Conservation (phyloP, 2,888 invertebrate genomes). For the Auanema freiburgensis region DNA sequence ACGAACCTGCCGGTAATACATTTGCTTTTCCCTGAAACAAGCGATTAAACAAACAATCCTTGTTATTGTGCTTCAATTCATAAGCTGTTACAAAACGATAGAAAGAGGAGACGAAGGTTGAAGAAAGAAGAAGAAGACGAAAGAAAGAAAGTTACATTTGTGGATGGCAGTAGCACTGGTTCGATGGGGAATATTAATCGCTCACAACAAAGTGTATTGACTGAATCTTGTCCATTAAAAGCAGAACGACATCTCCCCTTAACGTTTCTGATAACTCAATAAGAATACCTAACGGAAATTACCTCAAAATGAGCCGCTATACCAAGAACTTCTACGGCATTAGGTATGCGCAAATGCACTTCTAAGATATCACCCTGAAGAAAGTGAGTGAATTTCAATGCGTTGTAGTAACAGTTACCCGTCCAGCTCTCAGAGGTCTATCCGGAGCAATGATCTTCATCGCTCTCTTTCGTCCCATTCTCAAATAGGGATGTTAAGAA, state of each 20-base stretch:
- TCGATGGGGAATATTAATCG: conserved; percentile 28
- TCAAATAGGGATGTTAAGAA: neutral
- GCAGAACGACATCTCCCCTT: conserved; percentile 39
- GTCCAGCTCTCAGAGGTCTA: conserved; percentile 33
- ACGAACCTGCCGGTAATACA: conserved; percentile 35
- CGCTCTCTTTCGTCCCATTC: conserved; percentile 37
- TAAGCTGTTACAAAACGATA: too few species aligned
- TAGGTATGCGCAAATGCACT: conserved; percentile 30
- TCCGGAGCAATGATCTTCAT: conserved; percentile 33
- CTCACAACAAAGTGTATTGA: conserved; percentile 30
- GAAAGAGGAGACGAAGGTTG: too few species aligned
- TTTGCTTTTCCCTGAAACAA: conserved; percentile 22
- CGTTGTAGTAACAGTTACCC: conserved; percentile 19
- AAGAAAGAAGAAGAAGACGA: too few species aligned
- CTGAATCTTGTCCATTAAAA: conserved; percentile 36
- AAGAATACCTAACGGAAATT: neutral
- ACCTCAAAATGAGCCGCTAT: conserved; percentile 38
- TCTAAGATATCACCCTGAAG: conserved; percentile 38
- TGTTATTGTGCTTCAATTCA: neutral
- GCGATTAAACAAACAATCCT: neutral
- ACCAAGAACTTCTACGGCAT: conserved; percentile 32
- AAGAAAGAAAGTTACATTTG: conserved; percentile 18
- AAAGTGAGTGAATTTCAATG: too few species aligned
- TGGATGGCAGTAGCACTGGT: conserved; percentile 28
- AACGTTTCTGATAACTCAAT: neutral